Base-by-base conservation (phyloP, 2,113 vertebrate genomes). In the Vulpes vulpes region DNA sequence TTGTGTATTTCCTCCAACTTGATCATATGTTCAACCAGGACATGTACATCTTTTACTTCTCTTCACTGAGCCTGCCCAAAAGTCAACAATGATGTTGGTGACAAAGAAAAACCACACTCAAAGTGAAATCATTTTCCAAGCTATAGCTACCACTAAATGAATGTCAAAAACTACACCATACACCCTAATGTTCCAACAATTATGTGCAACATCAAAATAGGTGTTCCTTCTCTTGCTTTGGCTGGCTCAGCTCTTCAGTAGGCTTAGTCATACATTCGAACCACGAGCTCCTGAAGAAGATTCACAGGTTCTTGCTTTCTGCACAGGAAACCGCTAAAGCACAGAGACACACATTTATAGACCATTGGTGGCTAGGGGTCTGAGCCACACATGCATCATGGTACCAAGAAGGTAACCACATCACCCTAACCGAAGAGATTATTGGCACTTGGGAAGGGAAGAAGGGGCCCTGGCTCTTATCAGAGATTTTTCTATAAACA, bases 401-500 rank as follows among this genome's bases (percentile, higher is more conserved):
- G 51, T 17, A 67, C 51, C 79, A 25, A 43, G 25, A 69, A 53
- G 35, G 65, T 32, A 65, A 43, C 79, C 11, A 23, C 25, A 35
- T 2, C 0, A 3, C 30, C 43, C 53, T 7, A 92, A 64, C 57
- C 94, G 60, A 49, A 76, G 53, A 55, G 27, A 62, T 59, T 60
- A 74, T 51, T 88, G 79, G 64, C 12, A 20, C 43, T 23, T n/a
- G 11, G 35, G 94, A 71, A 19, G 43, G 38, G 65, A 91, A 93
- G 81, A 59, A 16, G 7, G 38, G 10, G 1, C 11, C 4, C 22
- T 25, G 49, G 22, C 38, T 95, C 59, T 84, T 12, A 65, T 11
- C 89, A 69, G 69, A 85, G 91, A 92, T 85, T 69, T 83, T 93
- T 80, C 89, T 80, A 43, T 59, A 84, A 91, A 85, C 80, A 15